Percentiles rank a stretch among this genome's conserved stretches.
These are phyloP conservation scores for Epizoanthus rinbou DNA, from an alignment of 92 coral and sea anemone genomes.

Conservation along the genomic window DNA sequence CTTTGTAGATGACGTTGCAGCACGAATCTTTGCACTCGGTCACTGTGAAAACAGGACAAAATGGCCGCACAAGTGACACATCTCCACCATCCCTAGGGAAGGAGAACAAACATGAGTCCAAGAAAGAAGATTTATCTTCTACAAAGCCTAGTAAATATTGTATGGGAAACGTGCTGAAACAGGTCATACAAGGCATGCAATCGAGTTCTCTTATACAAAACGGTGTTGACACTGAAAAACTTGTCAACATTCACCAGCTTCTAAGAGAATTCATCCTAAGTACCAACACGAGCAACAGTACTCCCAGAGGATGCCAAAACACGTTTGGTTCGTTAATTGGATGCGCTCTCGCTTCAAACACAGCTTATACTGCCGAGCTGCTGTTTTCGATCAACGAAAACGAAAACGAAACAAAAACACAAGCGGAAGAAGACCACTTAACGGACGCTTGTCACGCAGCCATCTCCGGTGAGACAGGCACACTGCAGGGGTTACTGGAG, in stretches of 20 bases:
- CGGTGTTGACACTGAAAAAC: background rate
- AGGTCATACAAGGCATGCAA: background rate
- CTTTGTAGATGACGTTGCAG: conserved; percentile 17
- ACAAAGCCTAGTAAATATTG: background rate
- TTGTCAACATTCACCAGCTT: background rate
- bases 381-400: background rate
- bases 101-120: background rate
- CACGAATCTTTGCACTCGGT: background rate
- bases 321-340: background rate
- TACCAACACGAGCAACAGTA: background rate
- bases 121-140: background rate
- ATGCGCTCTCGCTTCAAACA: conserved; percentile 2
- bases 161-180: background rate
- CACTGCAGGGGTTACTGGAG: background rate
- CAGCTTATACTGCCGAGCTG: background rate
- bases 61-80: background rate
- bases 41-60: background rate
- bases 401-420: background rate
- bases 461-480: background rate
- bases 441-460: conserved; percentile 28
- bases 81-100: background rate
- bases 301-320: background rate
- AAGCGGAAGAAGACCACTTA: background rate
- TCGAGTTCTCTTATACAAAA: background rate
- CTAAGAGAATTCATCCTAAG: background rate